A percentile compares a stretch with the other conserved stretches of the same genome.
These are phyloP conservation scores for Drosophila trapezifrons DNA, from an alignment of 1,140 invertebrate genomes.

Conservation along the genomic window DNA sequence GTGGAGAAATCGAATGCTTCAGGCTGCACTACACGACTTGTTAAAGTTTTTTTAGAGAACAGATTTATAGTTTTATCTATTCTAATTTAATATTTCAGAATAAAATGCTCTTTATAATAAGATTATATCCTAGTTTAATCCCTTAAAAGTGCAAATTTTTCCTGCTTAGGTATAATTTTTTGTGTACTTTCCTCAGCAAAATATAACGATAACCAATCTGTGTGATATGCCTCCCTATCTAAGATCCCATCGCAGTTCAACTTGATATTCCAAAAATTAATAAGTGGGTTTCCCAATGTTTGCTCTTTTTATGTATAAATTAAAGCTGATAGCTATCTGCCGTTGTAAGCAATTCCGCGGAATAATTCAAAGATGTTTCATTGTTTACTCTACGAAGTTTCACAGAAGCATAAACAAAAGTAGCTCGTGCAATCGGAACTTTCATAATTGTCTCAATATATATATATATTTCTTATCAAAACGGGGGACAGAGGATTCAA, in stretches of 20 bases:
- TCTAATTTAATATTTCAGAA: no score
- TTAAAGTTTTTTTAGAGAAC: no score
- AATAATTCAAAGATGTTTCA: conserved; percentile 21
- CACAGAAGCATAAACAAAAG: conserved; percentile 35
- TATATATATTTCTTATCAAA: conserved; percentile 26
- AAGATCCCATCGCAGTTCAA: not conserved
- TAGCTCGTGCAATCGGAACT: conserved; percentile 27
- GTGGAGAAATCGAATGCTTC: conserved; percentile 14
- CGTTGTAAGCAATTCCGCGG: conserved; percentile 13
- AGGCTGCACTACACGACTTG: not conserved
- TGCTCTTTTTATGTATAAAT: conserved; percentile 5
- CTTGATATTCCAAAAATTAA: conserved; percentile 12
- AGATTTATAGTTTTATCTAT: no score
- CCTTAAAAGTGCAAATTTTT: no score
- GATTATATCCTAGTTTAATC: no score
- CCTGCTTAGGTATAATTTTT: no score
- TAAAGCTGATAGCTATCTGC: conserved; percentile 19
- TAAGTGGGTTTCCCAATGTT: conserved; percentile 16
- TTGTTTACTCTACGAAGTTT: conserved; percentile 44
- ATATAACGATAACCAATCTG: not conserved
- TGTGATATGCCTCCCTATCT: not conserved
- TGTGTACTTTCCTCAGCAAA: no score
- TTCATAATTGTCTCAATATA: conserved; percentile 44
- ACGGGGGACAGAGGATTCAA: not conserved
- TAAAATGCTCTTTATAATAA: no score